Conservation (phyloP, 2,888 invertebrate species). For the Nycteola revayana region DNA sequence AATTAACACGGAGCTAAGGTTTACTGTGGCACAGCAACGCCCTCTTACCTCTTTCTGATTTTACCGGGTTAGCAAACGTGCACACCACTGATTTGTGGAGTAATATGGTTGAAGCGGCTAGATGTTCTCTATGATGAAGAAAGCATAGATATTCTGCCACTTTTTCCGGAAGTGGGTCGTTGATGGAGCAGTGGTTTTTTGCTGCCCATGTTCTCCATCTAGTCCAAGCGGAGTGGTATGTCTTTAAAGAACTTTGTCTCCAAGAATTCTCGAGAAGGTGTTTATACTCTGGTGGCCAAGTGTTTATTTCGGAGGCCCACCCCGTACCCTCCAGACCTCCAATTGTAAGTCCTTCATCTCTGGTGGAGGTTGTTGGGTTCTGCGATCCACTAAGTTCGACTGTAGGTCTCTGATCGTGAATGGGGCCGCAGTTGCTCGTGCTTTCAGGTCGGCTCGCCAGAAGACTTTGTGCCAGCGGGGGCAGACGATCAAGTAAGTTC, state of each 20-base stretch:
- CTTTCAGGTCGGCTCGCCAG: not conserved
- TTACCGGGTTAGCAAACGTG: not conserved
- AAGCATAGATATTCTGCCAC: not conserved
- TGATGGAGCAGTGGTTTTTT: not conserved
- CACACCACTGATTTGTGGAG: not conserved
- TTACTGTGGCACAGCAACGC: too few species aligned
- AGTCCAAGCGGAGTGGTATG: not conserved
- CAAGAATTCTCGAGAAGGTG: not conserved
- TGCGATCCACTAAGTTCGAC: not conserved
- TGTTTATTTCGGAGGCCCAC: not conserved
- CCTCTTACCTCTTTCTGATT: too few species aligned
- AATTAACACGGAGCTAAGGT: too few species aligned
- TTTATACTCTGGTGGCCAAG: not conserved
- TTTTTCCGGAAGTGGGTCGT: not conserved
- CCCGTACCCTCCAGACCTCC: not conserved
- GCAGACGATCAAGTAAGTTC: too few species aligned
- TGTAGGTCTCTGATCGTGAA: not conserved
- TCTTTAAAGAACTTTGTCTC: not conserved
- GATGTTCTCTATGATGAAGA: not conserved
- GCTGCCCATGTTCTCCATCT: not conserved
- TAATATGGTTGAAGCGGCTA: not conserved
- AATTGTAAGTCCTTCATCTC: not conserved
- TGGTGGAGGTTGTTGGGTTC: not conserved
- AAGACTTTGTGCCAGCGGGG: not conserved
- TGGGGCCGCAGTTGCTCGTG: not conserved